phyloP scores from a whole-genome alignment of 2,113 vertebrate species.

The Sprattus sprattus region DNA sequence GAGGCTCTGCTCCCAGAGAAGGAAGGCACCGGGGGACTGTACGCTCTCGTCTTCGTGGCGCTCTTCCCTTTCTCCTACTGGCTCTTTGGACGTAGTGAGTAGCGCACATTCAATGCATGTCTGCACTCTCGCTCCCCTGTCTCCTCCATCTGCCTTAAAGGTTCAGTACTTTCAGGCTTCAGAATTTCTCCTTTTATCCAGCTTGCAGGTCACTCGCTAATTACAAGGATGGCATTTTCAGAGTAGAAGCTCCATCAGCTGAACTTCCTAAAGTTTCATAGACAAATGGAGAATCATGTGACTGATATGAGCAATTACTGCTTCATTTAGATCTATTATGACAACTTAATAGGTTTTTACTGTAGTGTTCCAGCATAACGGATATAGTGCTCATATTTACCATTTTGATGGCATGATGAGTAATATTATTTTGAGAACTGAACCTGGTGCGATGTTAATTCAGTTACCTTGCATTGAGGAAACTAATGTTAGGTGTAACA shows the following conservation, averaged over 20 bases:
- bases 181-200: not conserved
- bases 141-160: not conserved
- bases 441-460: not conserved
- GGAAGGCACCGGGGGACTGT: slow-evolving; percentile 42
- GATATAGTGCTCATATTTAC: not conserved
- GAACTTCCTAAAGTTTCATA: not conserved
- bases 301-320: not conserved
- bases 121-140: not conserved
- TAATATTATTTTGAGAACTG: not conserved
- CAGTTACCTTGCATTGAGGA: not conserved
- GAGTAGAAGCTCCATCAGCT: not conserved
- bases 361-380: no score
- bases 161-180: not conserved
- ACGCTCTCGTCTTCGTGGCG: slow-evolving; percentile 63
- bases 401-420: not conserved
- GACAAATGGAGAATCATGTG: not conserved
- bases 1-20: slow-evolving; percentile 4
- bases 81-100: slow-evolving; percentile 54
- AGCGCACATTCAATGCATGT: not conserved
- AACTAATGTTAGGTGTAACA: not conserved
- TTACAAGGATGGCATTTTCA: not conserved
- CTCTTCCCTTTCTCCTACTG: slow-evolving; percentile 70
- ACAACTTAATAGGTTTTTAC: not conserved
- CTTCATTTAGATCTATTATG: not conserved
- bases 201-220: not conserved